phyloP scores from a whole-genome alignment of 2,113 vertebrate species.

The Dipodomys ordii region DNA sequence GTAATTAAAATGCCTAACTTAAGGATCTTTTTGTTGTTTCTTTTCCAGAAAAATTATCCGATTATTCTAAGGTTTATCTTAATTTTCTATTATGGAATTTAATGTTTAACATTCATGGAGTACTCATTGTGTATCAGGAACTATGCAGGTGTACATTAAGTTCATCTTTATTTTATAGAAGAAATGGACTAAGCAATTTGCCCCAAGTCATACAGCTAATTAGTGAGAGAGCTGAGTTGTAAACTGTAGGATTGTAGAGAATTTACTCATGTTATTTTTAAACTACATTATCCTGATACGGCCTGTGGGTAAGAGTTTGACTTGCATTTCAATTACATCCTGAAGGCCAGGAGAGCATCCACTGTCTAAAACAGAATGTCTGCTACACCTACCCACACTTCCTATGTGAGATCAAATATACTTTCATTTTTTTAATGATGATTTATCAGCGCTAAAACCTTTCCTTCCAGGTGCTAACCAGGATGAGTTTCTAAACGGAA shows the following conservation, averaged over 20 bases:
- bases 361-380: neutral
- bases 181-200: neutral
- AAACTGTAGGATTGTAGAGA: neutral
- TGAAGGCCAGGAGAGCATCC: neutral
- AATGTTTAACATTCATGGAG: neutral
- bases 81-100: neutral
- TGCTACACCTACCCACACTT: neutral
- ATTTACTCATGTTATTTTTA: constrained; percentile 39
- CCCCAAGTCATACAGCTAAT: neutral
- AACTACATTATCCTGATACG: neutral
- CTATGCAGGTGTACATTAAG: neutral
- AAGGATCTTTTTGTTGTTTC: neutral
- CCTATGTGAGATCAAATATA: neutral
- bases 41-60: neutral
- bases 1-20: neutral
- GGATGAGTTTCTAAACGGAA: neutral
- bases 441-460: neutral
- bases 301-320: neutral
- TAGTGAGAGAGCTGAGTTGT: neutral
- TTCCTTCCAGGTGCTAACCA: neutral
- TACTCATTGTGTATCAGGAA: neutral
- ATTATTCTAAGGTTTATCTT: neutral
- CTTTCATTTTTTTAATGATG: neutral
- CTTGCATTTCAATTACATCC: neutral
- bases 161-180: constrained; percentile 29